phyloP scores from a whole-genome alignment of 2,797 vertebrate species.

The Trachops cirrhosus region DNA sequence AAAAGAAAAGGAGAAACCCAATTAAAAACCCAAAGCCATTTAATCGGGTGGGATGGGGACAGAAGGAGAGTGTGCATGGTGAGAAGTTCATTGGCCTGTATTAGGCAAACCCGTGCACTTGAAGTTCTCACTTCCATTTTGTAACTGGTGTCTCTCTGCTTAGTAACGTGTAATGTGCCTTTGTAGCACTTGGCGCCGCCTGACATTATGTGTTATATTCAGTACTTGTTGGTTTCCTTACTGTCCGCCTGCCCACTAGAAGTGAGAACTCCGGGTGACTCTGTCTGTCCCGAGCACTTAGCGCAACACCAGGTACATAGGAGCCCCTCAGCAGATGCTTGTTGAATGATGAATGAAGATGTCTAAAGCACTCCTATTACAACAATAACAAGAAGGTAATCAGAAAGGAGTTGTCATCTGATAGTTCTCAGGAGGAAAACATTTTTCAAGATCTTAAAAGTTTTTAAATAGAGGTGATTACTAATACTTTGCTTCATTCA shows the following conservation, averaged over 20 bases:
- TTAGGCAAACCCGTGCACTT: neutral
- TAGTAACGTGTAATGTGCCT: neutral
- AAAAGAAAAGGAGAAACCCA: slow-evolving; percentile 18
- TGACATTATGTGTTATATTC: no score
- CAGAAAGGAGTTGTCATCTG: neutral
- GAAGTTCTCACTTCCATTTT: neutral
- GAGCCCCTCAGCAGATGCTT: neutral
- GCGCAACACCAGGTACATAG: neutral
- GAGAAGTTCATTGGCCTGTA: neutral
- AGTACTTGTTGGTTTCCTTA: neutral
- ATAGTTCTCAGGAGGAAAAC: neutral
- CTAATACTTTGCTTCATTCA: neutral
- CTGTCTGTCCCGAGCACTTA: neutral
- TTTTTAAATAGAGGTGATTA: neutral
- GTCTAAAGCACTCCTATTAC: neutral
- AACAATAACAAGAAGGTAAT: neutral
- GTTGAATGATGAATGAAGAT: neutral
- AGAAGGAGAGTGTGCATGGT: neutral
- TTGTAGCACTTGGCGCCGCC: neutral
- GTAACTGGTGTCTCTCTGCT: neutral
- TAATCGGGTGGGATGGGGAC: neutral
- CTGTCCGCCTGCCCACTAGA: neutral
- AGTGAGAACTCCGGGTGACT: neutral
- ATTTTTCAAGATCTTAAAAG: neutral
- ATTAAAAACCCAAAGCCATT: neutral